Conservation (phyloP, 2,888 invertebrate species). For the Andrena haemorrhoa region DNA sequence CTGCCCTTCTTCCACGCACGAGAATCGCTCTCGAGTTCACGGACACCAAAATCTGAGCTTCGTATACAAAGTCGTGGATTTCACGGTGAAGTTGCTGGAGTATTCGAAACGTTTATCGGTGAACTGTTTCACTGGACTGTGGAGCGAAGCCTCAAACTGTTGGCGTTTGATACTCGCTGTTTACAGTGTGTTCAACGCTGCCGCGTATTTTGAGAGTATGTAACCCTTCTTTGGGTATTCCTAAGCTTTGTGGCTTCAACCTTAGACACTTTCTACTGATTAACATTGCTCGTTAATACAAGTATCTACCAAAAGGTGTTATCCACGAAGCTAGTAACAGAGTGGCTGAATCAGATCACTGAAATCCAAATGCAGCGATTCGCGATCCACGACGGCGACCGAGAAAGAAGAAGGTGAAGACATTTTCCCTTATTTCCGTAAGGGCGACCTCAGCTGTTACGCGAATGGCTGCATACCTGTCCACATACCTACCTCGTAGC, state of each 20-base stretch:
- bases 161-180: background rate
- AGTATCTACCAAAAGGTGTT: no score
- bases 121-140: background rate
- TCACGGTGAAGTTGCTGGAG: conserved; percentile 4
- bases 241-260: no score
- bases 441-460: conserved; percentile 25
- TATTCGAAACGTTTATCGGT: background rate
- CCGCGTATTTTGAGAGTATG: no score
- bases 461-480: conserved; percentile 38
- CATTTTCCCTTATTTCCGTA: conserved; percentile 11
- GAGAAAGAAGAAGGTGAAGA: background rate
- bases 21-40: conserved; percentile 15
- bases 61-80: conserved; percentile 9
- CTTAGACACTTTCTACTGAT: no score
- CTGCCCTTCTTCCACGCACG: background rate
- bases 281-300: no score
- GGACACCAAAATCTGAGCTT: background rate
- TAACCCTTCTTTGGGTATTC: no score
- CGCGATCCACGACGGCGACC: background rate
- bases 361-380: background rate
- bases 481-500: conserved; percentile 30
- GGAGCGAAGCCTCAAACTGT: no score
- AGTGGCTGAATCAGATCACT: background rate
- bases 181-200: no score
- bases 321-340: background rate